phyloP scores from a whole-genome alignment of 2,113 vertebrate species.

The Ageneiosus marmoratus region DNA sequence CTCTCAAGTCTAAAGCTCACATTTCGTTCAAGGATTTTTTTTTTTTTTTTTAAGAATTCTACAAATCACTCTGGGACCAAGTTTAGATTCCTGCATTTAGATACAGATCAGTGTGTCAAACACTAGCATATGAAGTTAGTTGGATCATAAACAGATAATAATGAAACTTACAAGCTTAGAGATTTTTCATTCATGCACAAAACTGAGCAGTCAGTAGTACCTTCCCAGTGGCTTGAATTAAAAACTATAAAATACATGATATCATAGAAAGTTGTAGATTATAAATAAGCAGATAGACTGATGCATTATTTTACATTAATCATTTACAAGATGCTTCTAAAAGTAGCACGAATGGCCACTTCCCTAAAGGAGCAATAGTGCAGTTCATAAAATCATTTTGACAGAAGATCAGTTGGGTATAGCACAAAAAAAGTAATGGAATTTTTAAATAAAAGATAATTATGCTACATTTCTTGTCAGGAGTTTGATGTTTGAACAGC shows the following conservation, averaged over 20 bases:
- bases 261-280: conserved; percentile 35
- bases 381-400: conserved; percentile 21
- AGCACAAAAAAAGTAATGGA: conserved; percentile 1
- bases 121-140: background rate
- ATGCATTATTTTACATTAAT: conserved; percentile 53
- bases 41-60: background rate
- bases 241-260: conserved; percentile 23
- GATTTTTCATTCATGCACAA: conserved; percentile 43
- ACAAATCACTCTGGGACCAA: background rate
- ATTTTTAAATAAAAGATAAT: background rate
- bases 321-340: conserved; percentile 51
- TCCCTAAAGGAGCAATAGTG: conserved; percentile 19
- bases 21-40: background rate
- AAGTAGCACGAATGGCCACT: conserved; percentile 11
- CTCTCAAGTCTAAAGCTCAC: background rate
- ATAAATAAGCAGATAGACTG: conserved; percentile 49
- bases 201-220: conserved; percentile 60
- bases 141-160: background rate
- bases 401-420: background rate
- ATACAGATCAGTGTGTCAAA: background rate
- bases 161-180: background rate
- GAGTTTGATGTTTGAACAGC: background rate
- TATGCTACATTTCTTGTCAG: conserved; percentile 27
- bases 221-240: conserved; percentile 46
- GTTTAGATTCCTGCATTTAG: background rate